Evolutionary conservation across 2,113 vertebrate genomes (phyloP).

Genomic region (Poeciliopsis occidentalis): DNA sequence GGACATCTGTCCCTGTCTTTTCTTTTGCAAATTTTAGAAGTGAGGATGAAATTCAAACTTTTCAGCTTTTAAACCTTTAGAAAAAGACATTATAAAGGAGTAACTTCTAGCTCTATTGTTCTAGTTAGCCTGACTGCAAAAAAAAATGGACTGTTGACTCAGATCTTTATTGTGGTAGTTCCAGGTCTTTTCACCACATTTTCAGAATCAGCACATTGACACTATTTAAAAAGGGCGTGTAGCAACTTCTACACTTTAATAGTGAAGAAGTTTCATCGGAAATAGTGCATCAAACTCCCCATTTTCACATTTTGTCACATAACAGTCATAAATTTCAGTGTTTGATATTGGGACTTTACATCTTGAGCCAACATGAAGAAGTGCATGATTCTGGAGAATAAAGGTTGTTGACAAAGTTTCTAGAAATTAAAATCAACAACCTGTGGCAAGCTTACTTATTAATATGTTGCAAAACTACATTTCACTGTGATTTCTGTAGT

Average conservation of each 20-base stretch:
- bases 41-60: neutral
- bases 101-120: no score
- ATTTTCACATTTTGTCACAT: neutral
- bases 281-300: neutral
- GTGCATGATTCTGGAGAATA: neutral
- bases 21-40: neutral
- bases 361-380: neutral
- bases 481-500: no score
- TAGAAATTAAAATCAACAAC: neutral
- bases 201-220: neutral
- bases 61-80: no score
- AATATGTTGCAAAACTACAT: no score
- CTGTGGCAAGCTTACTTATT: neutral
- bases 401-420: neutral
- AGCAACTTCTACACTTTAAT: neutral
- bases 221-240: neutral
- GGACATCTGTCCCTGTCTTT: neutral
- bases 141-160: neutral
- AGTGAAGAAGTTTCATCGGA: neutral
- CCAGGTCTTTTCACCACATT: neutral
- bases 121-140: no score
- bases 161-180: neutral
- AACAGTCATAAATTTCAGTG: neutral
- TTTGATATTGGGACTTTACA: neutral
- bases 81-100: no score